These are phyloP conservation scores for Mus spicilegus DNA, from an alignment of 2,113 vertebrate species.

Conservation along the genomic window DNA sequence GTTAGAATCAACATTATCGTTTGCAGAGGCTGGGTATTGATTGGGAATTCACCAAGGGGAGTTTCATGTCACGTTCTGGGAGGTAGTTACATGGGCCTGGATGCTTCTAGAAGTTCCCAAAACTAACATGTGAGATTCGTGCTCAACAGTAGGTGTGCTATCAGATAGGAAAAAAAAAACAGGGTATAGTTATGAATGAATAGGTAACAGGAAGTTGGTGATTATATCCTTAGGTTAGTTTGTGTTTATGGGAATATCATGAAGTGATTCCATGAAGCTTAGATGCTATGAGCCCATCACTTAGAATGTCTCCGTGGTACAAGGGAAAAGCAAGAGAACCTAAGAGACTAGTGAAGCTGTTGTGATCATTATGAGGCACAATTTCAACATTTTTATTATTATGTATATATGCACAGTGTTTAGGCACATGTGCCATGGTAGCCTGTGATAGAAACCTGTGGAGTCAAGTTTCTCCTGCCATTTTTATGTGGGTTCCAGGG, in stretches of 20 bases:
- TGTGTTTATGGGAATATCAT: background rate
- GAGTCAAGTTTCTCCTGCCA: background rate
- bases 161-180: background rate
- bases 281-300: background rate
- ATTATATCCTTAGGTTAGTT: background rate
- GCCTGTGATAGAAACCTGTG: background rate
- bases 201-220: background rate
- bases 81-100: background rate
- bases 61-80: background rate
- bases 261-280: too few species aligned
- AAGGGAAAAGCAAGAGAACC: background rate
- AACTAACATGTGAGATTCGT: background rate
- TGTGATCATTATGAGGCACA: background rate
- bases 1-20: background rate
- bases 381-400: background rate
- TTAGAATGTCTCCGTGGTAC: background rate
- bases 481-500: background rate
- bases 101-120: background rate
- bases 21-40: background rate
- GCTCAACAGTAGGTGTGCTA: background rate
- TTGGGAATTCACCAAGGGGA: background rate
- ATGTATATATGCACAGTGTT: background rate
- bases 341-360: too few species aligned
- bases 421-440: background rate
- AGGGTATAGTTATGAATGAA: background rate